Percentiles rank a stretch among this genome's conserved stretches.
Conservation (phyloP, 2,888 invertebrate genomes). For the Glaucopsyche alexis region DNA sequence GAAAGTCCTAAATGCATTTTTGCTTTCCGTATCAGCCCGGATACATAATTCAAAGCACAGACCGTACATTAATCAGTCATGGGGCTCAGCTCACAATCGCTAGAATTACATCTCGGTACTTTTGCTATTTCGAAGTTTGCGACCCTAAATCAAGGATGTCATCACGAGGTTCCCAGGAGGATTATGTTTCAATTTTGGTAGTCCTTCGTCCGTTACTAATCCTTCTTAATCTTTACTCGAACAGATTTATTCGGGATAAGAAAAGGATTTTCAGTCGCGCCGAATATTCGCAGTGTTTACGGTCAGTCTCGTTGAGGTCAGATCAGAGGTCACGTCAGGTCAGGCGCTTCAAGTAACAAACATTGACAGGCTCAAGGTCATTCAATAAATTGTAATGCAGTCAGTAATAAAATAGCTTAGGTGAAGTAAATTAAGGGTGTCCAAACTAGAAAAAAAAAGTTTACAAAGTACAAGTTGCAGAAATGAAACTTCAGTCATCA, state of each 20-base stretch:
- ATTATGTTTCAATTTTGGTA: conserved; percentile 29
- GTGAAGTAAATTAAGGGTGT: too few species aligned
- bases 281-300: not conserved
- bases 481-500: too few species aligned
- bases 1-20: conserved; percentile 6
- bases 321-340: not conserved
- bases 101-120: conserved; percentile 8
- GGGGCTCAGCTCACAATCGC: conserved; percentile 8
- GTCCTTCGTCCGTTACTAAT: conserved; percentile 25
- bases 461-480: too few species aligned
- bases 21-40: conserved; percentile 17
- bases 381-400: not conserved
- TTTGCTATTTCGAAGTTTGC: conserved; percentile 24
- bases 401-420: not conserved
- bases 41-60: conserved; percentile 16
- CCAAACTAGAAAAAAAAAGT: too few species aligned
- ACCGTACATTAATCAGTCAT: conserved; percentile 20
- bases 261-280: conserved; percentile 21
- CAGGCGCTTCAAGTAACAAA: not conserved
- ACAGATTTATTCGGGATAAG: conserved; percentile 25
- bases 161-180: conserved; percentile 14
- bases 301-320: conserved; percentile 5
- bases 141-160: conserved; percentile 27
- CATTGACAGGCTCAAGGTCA: not conserved
- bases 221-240: conserved; percentile 24